phyloP scores from a whole-genome alignment of 2,113 vertebrate species.

The Mohoua ochrocephala region DNA sequence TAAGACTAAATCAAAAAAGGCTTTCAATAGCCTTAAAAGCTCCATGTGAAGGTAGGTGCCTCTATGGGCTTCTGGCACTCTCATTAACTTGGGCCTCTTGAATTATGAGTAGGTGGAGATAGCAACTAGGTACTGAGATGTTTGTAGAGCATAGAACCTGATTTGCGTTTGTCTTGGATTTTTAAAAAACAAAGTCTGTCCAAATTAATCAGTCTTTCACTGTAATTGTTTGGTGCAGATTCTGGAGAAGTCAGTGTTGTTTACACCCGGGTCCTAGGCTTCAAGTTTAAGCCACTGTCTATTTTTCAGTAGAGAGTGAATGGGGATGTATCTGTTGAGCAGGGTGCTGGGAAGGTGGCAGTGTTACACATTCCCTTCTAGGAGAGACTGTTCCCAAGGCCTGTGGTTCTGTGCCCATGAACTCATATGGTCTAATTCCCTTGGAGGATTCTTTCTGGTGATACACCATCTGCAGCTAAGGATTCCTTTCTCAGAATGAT shows the following conservation, averaged over 20 bases:
- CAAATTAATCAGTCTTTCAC: background rate
- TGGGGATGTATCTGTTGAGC: fast-evolving
- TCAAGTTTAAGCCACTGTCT: background rate
- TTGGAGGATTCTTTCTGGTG: background rate
- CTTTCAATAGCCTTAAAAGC: background rate
- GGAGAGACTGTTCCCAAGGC: background rate
- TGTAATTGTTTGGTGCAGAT: background rate
- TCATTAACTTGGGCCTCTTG: background rate
- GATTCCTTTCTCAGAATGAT: background rate
- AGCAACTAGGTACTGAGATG: background rate
- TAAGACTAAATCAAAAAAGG: background rate
- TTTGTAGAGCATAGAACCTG: background rate
- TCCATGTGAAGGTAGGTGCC: background rate
- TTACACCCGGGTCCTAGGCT: background rate
- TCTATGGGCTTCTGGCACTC: background rate
- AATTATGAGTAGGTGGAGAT: background rate
- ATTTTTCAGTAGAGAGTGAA: background rate
- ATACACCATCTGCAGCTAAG: background rate
- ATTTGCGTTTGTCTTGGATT: background rate
- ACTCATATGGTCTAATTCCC: background rate
- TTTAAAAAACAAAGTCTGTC: background rate
- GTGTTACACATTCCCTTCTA: background rate
- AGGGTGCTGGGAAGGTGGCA: background rate
- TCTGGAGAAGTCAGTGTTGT: background rate
- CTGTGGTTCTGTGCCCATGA: background rate